These are phyloP conservation scores for Picathartes gymnocephalus DNA, from an alignment of 2,113 vertebrate genomes.

Conservation along the genomic window DNA sequence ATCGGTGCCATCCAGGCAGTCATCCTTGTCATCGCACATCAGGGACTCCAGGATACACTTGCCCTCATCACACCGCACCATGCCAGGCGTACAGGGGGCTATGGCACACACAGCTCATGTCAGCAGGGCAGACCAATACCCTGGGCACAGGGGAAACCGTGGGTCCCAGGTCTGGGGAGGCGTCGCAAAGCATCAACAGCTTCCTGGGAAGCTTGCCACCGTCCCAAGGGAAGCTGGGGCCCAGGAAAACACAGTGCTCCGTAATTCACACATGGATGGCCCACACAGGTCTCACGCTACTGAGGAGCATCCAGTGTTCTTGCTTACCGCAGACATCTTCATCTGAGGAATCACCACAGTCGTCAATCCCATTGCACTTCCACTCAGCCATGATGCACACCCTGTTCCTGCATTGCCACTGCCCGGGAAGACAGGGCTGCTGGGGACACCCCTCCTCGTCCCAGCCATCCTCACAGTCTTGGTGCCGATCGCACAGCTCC, in stretches of 20 bases:
- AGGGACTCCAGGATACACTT: constrained; percentile 68
- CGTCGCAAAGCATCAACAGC: not conserved
- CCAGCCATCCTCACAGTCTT: constrained; percentile 77
- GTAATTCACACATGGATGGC: not conserved
- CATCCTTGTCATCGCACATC: constrained; percentile 62
- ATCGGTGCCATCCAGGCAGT: constrained; percentile 68
- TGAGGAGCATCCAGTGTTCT: not conserved
- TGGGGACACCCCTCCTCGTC: constrained; percentile 75
- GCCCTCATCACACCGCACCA: constrained; percentile 55
- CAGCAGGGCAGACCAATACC: not conserved
- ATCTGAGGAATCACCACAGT: constrained; percentile 87
- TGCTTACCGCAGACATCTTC: constrained; percentile 74
- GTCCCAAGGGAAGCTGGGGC: not conserved
- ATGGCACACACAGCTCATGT: not conserved
- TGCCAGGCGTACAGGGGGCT: constrained; percentile 62
- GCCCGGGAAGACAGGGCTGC: constrained; percentile 71
- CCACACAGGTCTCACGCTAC: not conserved
- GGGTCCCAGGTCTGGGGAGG: not conserved
- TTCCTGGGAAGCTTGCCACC: not conserved
- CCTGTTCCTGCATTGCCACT: constrained; percentile 85
- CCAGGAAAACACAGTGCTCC: not conserved
- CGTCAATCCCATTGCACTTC: constrained; percentile 85
- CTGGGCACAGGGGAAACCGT: not conserved
- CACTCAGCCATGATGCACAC: constrained; percentile 82
- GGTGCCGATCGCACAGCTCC: constrained; percentile 73